These are phyloP conservation scores for Ametastegia equiseti DNA, from an alignment of 2,888 invertebrate species.

Conservation along the genomic window DNA sequence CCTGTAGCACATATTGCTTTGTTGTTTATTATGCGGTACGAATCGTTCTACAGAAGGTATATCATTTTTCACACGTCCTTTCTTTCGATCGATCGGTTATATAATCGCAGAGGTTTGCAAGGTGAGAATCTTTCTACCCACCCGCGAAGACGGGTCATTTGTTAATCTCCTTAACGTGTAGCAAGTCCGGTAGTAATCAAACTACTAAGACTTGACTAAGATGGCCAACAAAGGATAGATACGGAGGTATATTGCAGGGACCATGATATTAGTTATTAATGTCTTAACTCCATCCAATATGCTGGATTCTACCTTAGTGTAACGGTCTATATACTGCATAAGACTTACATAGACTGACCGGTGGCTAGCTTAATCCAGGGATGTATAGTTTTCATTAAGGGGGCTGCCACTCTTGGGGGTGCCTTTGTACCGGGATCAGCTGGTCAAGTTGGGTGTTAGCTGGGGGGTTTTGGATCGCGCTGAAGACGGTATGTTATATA, in stretches of 20 bases:
- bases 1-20: neutral
- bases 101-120: neutral
- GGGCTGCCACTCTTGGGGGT: conserved; percentile 53
- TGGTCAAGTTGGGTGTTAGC: conserved; percentile 54
- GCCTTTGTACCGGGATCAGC: conserved; percentile 73
- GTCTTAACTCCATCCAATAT: conserved; percentile 67
- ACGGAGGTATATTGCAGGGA: conserved; percentile 64
- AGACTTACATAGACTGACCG: conserved; percentile 63
- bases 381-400: conserved; percentile 75
- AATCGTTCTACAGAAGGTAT: neutral
- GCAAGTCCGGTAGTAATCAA: conserved; percentile 40
- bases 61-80: neutral
- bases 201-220: conserved; percentile 58
- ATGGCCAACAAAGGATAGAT: conserved; percentile 73
- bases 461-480: neutral
- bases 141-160: conserved; percentile 28
- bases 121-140: neutral
- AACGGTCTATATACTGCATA: conserved; percentile 42
- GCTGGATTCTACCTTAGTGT: conserved; percentile 41
- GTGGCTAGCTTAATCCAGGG: conserved; percentile 73
- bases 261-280: conserved; percentile 75
- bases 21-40: neutral
- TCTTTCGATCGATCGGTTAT: neutral
- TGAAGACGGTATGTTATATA: neutral
- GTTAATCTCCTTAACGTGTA: conserved; percentile 41